Conservation (phyloP, 2,888 invertebrate genomes). For the Lamellibrachia satsuma region DNA sequence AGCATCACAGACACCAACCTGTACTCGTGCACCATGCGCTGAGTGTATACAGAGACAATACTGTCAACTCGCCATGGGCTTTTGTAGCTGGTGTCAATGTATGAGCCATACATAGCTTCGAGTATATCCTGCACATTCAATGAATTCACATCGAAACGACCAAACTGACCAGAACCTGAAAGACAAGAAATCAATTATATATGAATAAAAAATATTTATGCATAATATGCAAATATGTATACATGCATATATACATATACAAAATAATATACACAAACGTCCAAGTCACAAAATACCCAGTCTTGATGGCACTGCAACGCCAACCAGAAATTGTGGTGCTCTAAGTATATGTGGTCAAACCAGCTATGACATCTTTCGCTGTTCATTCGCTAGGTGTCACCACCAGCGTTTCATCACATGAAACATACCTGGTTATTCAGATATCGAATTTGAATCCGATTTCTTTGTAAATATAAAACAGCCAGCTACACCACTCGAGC, state of each 20-base stretch:
- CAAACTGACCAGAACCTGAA: not conserved
- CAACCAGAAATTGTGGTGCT: not conserved
- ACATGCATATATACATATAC: too few relatives aligned
- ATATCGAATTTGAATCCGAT: too few relatives aligned
- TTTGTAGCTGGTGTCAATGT: not conserved
- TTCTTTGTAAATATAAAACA: not conserved
- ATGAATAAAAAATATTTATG: not conserved
- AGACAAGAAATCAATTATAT: not conserved
- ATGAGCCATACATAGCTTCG: not conserved
- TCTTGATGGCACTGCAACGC: not conserved
- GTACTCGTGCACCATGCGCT: not conserved
- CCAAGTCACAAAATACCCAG: not conserved
- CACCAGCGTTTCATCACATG: not conserved
- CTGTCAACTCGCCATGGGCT: not conserved
- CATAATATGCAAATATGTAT: too few relatives aligned
- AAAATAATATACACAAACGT: too few relatives aligned
- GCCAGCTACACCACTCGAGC: not conserved
- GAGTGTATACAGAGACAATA: not conserved
- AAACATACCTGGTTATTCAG: too few relatives aligned
- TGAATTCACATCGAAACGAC: not conserved
- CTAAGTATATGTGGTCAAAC: not conserved
- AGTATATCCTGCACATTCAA: not conserved
- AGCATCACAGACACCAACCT: not conserved
- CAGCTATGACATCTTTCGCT: not conserved
- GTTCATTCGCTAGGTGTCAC: not conserved